Evolutionary conservation across 2,113 vertebrate species (phyloP).

Genomic region (Balaeniceps rex): DNA sequence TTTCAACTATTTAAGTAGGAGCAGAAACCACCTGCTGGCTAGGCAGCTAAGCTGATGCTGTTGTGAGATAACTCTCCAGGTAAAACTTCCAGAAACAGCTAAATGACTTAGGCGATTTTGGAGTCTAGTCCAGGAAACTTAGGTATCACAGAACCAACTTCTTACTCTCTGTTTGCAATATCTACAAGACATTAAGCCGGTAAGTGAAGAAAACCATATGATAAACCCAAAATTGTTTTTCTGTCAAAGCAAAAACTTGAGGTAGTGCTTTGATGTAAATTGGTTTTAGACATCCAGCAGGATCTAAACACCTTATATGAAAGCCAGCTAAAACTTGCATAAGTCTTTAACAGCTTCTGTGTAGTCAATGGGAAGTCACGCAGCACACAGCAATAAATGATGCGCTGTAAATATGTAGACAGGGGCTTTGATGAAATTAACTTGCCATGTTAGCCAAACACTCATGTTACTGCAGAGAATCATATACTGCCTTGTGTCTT

Average conservation of each 20-base stretch:
- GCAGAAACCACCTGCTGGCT: not conserved
- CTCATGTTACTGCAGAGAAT: not conserved
- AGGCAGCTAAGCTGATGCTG: not conserved
- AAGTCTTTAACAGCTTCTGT: not conserved
- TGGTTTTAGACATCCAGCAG: not conserved
- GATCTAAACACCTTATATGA: not conserved
- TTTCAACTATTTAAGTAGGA: not conserved
- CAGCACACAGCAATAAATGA: not conserved
- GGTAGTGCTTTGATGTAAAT: not conserved
- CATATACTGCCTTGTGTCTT: not conserved
- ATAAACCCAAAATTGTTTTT: not conserved
- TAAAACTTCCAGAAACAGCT: not conserved
- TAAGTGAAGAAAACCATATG: not conserved
- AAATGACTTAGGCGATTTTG: not conserved
- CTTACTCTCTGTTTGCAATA: not conserved
- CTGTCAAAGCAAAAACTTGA: not conserved
- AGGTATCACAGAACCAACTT: not conserved
- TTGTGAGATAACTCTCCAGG: not conserved
- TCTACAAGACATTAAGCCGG: not conserved
- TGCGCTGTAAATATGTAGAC: not conserved
- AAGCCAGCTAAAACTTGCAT: not conserved
- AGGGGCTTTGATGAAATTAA: not conserved
- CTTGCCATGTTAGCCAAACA: not conserved
- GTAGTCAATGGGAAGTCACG: not conserved
- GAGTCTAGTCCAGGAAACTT: not conserved